Evolutionary conservation across 2,797 vertebrate species (phyloP).

Genomic region (Urosaurus nigricauda): DNA sequence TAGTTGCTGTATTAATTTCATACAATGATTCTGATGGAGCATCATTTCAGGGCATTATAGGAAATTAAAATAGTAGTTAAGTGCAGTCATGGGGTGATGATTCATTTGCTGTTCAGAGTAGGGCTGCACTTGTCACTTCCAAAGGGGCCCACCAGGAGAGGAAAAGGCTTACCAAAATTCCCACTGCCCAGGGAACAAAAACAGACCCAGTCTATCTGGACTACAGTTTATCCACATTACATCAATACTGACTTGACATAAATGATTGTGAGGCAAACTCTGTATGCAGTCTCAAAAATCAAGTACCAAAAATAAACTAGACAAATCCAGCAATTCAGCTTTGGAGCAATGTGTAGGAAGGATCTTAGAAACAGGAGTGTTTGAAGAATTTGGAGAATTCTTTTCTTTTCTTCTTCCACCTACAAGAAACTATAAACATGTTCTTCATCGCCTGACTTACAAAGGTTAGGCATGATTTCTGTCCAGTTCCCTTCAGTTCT

Average conservation of each 20-base stretch:
- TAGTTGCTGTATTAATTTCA: background rate
- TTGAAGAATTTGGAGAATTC: background rate
- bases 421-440: conserved; percentile 11
- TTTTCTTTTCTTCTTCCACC: background rate
- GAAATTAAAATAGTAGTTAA: background rate
- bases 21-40: background rate
- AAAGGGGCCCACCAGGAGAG: background rate
- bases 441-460: conserved; percentile 43
- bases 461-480: conserved; percentile 59
- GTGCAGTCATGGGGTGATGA: background rate
- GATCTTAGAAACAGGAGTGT: background rate
- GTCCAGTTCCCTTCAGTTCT: conserved; percentile 67
- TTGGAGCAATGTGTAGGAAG: background rate
- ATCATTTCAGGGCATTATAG: background rate
- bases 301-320: background rate
- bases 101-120: background rate
- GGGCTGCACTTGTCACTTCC: background rate
- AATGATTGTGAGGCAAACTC: background rate
- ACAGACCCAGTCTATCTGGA: background rate
- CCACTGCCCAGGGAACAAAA: background rate
- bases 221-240: no score
- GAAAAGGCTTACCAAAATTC: background rate
- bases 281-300: background rate
- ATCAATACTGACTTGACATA: background rate
- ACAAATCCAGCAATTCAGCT: background rate